Evolutionary conservation across 2,888 invertebrate species (phyloP), one percentile per base, ranked within the genome.

Genomic region (Lysandra coridon): DNA sequence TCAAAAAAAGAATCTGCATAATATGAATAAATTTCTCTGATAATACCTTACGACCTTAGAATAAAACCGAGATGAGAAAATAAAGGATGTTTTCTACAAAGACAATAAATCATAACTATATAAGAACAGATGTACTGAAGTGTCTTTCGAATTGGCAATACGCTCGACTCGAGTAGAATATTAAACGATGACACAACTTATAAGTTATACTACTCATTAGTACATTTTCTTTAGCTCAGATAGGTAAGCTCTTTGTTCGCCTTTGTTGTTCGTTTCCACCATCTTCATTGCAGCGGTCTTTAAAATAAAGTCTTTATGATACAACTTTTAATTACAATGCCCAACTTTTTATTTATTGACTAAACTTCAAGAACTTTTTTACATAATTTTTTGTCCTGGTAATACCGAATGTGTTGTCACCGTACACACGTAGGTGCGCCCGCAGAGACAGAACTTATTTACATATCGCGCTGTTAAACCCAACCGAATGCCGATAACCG

Each of bases 401-500:
- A 5, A 5, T 14, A 44, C 14, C 2, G 69, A 33, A 69, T 33
- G 49, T 78, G 3, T 69, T 14, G 64, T 49, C 78, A 78, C 17
- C 49, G 33, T 78, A 53, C 78, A 78, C 12, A 44, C 64, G 78
- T 64, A 69, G 60, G 78, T 69, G 69, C 64, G 69, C 78, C 69
- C 78, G 6, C 60, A 76, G 74, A 69, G 62, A 80, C 76, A 77
- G 76, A 78, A 79, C 81, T 80, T 81, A 79, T 76, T 81, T 78
- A 30, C 80, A 79, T 78, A 44, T 78, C 78, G 78, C 30, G 40
- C 80, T 73, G 76, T 80, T 78, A 80, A 81, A 64, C 80, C 78
- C 53, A 78, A 53, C 78, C 79, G 79, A 80, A 60, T 78, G 80
- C 75, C 79, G 81, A 79, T 81, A 81, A 79, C 80, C 78, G 78